Evolutionary conservation across 2,797 vertebrate genomes (phyloP), one percentile per base, ranked within the genome.

Genomic region (Tauraco hartlaubi): DNA sequence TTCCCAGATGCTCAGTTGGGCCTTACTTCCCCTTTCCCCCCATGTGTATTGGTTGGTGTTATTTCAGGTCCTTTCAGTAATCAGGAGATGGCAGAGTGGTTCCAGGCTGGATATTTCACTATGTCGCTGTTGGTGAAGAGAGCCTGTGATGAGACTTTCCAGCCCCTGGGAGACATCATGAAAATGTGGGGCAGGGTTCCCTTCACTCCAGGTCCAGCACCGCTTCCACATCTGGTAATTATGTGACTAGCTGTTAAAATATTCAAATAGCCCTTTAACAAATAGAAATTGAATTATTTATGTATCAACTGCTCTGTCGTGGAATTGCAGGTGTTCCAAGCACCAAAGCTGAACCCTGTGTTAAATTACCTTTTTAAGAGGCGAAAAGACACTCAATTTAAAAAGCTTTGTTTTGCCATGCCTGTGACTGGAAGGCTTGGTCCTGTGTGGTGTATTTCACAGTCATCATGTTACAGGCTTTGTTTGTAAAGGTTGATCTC

Each of bases 41-140:
- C 18, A 3, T 66, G 4, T 69, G 83, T 88, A 37, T 94, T 95
- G 83, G 39, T 94, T 93, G 91, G 4, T 98, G 43, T 54, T 93
- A 14, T 94, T 96, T 15, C 96, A 99, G 99, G 99, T 98, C 99
- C 99, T 4, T 99, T 99, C 98, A 99, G 98, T 97, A 99, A 99
- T 97, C 99, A 99, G 72, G 99, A 99, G 97, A 99, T 99, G 99
- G 97, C 99, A 0, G 99, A 99, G 95, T 99, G 99, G 99, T 99
- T 99, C 97, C 99, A 99, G 97, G 99, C 99, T 17, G 99, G 99
- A 37, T 99, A 99, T 95, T 99, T 99, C 96, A 99, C 99, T 9
- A 99, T 99, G 99, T 99, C 99, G 2, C 98, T 99, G 44, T 96
- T 99, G 94, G 99, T 99, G 85, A 99, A 99, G 97, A 99, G 99